These are phyloP conservation scores for Agelaius tricolor DNA, from an alignment of 2,113 vertebrate genomes.

Conservation along the genomic window DNA sequence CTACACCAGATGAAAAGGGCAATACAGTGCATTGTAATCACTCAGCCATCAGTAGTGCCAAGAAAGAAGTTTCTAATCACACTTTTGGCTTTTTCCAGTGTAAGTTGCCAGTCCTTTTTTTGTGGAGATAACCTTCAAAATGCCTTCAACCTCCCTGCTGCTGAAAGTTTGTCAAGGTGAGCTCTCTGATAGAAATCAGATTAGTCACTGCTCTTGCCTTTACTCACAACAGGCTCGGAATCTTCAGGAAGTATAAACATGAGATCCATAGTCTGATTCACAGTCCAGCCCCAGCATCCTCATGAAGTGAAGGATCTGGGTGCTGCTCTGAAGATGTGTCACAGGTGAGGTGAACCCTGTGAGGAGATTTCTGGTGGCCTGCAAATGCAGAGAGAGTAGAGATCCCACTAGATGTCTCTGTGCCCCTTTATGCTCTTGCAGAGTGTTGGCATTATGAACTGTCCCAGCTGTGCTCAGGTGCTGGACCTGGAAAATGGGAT, in stretches of 20 bases:
- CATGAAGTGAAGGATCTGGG: not conserved
- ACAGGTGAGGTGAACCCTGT: not conserved
- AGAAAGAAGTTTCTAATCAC: conserved; percentile 40
- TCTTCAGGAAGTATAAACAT: not conserved
- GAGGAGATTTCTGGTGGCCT: not conserved
- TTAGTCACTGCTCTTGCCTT: not conserved
- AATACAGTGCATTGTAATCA: not conserved
- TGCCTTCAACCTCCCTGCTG: not conserved
- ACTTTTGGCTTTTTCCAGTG: not conserved
- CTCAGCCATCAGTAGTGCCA: not conserved
- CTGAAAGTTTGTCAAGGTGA: conserved; percentile 39
- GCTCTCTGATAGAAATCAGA: not conserved
- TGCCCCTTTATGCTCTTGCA: not conserved
- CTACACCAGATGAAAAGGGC: not conserved
- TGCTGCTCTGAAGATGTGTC: not conserved
- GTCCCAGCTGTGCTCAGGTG: not conserved
- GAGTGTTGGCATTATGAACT: not conserved
- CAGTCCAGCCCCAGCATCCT: not conserved
- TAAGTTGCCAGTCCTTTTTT: conserved; percentile 10
- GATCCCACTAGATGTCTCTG: conserved; percentile 56
- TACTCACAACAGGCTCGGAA: not conserved
- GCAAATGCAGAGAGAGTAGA: not conserved
- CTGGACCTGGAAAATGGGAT: not conserved
- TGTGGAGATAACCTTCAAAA: conserved; percentile 49
- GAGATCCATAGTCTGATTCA: not conserved